Conservation (phyloP, 2,113 vertebrate species). For the Sigmodon hispidus region DNA sequence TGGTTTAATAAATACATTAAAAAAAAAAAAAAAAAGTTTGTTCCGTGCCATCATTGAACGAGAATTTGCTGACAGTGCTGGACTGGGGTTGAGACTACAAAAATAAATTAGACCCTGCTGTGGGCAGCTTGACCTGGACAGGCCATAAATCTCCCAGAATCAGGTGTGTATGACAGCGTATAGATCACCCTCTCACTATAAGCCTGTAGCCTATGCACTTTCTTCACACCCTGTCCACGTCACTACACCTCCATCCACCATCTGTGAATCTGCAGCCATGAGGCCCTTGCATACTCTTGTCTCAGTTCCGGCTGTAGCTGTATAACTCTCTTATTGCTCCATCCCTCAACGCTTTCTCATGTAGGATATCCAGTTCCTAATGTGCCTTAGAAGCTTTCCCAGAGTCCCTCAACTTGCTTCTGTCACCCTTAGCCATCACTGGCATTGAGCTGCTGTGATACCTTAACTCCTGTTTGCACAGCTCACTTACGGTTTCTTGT, state of each 20-base stretch:
- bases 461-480: background rate
- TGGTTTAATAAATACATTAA: conserved; percentile 68
- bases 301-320: background rate
- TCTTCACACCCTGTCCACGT: background rate
- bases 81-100: background rate
- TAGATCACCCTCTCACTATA: background rate
- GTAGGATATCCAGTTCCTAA: background rate
- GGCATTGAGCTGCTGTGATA: background rate
- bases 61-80: background rate
- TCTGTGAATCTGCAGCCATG: background rate
- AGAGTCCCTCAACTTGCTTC: too few species aligned
- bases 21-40: conserved; percentile 33
- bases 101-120: background rate
- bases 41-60: background rate
- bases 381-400: background rate
- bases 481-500: background rate
- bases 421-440: background rate
- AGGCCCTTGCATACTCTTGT: background rate
- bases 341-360: background rate
- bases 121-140: background rate
- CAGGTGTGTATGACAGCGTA: background rate
- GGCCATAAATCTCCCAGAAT: background rate
- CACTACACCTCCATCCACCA: background rate
- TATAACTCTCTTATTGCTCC: background rate
- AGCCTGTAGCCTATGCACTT: fast-evolving